These are phyloP conservation scores for Araneus ventricosus DNA, from an alignment of 1,140 invertebrate genomes.

Conservation along the genomic window DNA sequence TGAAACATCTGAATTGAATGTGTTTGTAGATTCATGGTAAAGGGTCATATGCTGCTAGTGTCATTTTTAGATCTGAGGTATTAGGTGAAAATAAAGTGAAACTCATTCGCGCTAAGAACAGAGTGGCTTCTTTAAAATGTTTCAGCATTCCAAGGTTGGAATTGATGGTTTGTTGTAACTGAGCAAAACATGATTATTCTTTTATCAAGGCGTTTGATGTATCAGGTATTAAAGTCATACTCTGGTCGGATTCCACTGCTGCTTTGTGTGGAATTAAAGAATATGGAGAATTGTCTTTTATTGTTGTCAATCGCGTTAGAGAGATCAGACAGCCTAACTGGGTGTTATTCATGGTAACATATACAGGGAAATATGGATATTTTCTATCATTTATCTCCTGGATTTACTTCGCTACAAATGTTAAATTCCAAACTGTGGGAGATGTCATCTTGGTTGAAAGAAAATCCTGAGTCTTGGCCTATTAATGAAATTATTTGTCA, in stretches of 20 bases:
- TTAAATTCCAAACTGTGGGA: conserved; percentile 25
- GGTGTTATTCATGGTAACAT: neutral
- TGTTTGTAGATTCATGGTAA: conserved; percentile 7
- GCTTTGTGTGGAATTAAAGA: conserved; percentile 56
- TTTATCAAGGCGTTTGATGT: neutral
- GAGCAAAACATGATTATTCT: neutral
- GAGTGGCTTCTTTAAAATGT: no score
- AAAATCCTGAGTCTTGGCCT: neutral
- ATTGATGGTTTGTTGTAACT: neutral
- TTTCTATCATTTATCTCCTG: neutral
- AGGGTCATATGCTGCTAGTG: neutral
- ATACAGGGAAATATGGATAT: conserved; percentile 43
- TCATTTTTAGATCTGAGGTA: conserved; percentile 5
- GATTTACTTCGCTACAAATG: neutral
- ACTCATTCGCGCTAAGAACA: no score
- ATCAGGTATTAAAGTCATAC: neutral
- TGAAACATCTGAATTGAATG: neutral
- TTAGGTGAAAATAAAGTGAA: neutral
- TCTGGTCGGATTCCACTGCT: no score
- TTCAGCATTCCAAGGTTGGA: no score
- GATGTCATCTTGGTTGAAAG: no score
- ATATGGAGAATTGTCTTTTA: conserved; percentile 11
- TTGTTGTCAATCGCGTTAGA: conserved; percentile 37
- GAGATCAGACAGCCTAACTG: conserved; percentile 21
- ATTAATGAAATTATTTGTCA: neutral